A percentile compares a stretch with the other conserved stretches of the same genome.
These are phyloP conservation scores for Buphagus erythrorhynchus DNA, from an alignment of 2,797 vertebrate genomes.

Conservation along the genomic window DNA sequence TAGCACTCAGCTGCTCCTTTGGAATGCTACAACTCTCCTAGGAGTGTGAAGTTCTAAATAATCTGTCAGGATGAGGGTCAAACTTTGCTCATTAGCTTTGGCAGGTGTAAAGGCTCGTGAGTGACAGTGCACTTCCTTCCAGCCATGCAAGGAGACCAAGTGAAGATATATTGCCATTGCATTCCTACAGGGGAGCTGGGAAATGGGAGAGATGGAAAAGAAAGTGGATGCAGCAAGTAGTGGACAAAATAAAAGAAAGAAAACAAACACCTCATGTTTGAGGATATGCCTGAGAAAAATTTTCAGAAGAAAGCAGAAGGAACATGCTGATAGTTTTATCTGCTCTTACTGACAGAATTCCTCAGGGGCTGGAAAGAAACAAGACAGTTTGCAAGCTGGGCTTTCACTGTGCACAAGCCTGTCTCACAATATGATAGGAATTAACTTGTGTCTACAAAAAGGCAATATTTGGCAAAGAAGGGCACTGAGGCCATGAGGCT, in stretches of 20 bases:
- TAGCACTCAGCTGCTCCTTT: neutral
- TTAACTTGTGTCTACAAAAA: conserved; percentile 46
- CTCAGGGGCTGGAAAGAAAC: neutral
- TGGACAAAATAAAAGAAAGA: neutral
- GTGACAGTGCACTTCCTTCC: neutral
- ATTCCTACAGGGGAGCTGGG: neutral
- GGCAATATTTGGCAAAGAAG: conserved; percentile 33
- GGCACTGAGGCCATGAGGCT: neutral
- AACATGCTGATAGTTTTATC: conserved; percentile 16
- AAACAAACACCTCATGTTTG: neutral
- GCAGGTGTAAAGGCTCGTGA: conserved; percentile 5
- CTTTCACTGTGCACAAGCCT: neutral
- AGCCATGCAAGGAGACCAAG: neutral
- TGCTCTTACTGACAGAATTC: conserved; percentile 35
- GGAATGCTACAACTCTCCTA: neutral
- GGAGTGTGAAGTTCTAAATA: conserved; percentile 17
- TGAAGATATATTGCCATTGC: neutral
- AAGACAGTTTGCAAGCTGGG: conserved; percentile 4
- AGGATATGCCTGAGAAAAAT: neutral
- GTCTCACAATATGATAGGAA: neutral
- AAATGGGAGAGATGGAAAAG: neutral
- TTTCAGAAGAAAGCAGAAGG: neutral
- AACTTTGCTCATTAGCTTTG: neutral
- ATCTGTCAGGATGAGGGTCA: neutral
- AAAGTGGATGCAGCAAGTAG: neutral